Conservation (phyloP, 2,888 invertebrate species). For the Macrostomum cliftonense region DNA sequence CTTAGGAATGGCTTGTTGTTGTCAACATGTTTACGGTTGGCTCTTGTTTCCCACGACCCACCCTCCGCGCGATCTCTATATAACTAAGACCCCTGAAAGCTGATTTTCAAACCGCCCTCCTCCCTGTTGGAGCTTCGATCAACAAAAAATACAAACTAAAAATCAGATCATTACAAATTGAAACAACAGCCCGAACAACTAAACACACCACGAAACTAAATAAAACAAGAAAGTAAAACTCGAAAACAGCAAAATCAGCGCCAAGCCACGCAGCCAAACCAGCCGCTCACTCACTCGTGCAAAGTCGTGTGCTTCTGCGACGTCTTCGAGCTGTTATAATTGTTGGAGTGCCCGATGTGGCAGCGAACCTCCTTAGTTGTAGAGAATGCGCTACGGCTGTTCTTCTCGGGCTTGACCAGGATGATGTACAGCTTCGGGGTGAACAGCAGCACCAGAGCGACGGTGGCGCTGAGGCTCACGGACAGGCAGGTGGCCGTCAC, state of each 20-base stretch:
- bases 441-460: slow-evolving; percentile 54
- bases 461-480: slow-evolving; percentile 53
- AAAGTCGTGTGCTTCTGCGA: not conserved
- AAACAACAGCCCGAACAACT: too few species aligned
- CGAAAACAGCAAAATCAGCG: too few species aligned
- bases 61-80: too few species aligned
- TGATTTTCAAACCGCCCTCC: too few species aligned
- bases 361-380: slow-evolving; percentile 51
- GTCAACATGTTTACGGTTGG: too few species aligned
- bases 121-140: too few species aligned
- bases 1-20: too few species aligned
- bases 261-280: too few species aligned
- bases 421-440: slow-evolving; percentile 59
- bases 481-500: slow-evolving; percentile 50
- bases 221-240: too few species aligned
- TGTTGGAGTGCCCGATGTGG: slow-evolving; percentile 42
- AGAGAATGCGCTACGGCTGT: slow-evolving; percentile 54
- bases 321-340: not conserved
- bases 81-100: too few species aligned
- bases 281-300: not conserved
- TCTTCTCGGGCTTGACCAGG: slow-evolving; percentile 53
- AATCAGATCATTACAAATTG: not conserved
- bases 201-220: not conserved
- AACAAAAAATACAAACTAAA: not conserved
- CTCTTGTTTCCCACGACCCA: too few species aligned